Percentiles rank a stretch among this genome's conserved stretches.
These are phyloP conservation scores for Narcine bancroftii DNA, from an alignment of 2,113 vertebrate genomes.

Conservation along the genomic window DNA sequence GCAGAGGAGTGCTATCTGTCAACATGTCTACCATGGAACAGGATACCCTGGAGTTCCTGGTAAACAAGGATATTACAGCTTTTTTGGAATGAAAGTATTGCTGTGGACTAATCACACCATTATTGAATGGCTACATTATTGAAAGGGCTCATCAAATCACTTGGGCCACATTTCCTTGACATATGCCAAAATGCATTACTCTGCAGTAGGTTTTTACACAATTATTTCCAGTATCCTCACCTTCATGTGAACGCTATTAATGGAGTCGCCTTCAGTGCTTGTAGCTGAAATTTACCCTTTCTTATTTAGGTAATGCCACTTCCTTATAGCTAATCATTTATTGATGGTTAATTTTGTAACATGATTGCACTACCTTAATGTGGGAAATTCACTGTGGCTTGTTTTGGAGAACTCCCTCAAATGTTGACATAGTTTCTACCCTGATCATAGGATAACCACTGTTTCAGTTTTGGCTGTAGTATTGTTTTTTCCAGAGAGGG, in stretches of 20 bases:
- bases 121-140: not conserved
- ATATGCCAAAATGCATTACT: not conserved
- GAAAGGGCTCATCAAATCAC: not conserved
- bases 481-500: not conserved
- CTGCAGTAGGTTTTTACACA: not conserved
- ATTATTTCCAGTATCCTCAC: not conserved
- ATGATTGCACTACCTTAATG: not conserved
- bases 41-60: not conserved
- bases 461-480: too few species aligned
- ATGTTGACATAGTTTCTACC: not conserved
- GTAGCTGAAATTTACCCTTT: not conserved
- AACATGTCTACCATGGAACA: not conserved
- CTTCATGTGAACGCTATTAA: not conserved
- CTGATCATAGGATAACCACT: not conserved
- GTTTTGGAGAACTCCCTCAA: not conserved
- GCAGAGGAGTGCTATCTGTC: not conserved
- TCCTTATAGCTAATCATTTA: not conserved
- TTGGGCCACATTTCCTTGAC: not conserved
- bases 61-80: not conserved
- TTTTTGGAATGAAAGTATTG: not conserved
- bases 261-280: not conserved
- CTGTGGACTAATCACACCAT: not conserved
- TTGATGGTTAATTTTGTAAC: not conserved
- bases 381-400: not conserved
- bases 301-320: not conserved